phyloP scores from a whole-genome alignment of 2,888 invertebrate genomes.

The Dioctria linearis region DNA sequence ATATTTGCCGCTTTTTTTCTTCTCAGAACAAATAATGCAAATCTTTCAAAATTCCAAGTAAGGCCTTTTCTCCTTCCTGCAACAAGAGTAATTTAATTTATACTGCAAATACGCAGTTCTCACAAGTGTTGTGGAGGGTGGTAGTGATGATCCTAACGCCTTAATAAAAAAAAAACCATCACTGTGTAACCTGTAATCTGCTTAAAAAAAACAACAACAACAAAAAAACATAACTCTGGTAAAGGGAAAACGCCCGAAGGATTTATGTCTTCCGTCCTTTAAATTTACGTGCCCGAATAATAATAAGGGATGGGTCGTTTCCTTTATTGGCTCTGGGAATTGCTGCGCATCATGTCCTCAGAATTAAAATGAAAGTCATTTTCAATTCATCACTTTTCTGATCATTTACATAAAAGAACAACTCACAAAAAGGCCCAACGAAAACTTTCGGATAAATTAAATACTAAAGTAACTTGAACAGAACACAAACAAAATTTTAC shows the following conservation, averaged over 20 bases:
- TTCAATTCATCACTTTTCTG: slow-evolving; percentile 48
- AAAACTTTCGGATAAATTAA: slow-evolving; percentile 35
- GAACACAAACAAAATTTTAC: not conserved
- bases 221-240: slow-evolving; percentile 23
- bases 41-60: not conserved
- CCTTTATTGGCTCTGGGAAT: slow-evolving; percentile 38
- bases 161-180: not conserved
- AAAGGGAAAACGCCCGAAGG: slow-evolving; percentile 40
- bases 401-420: slow-evolving; percentile 43
- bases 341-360: slow-evolving; percentile 42
- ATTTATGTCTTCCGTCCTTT: slow-evolving; percentile 49
- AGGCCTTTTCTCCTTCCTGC: not conserved
- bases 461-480: slow-evolving; percentile 1
- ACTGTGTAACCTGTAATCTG: not conserved
- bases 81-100: not conserved
- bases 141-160: not conserved
- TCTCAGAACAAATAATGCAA: not conserved
- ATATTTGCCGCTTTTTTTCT: not conserved
- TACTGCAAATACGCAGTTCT: not conserved
- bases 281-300: slow-evolving; percentile 47
- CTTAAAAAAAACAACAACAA: slow-evolving; percentile 25
- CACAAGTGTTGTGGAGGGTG: not conserved
- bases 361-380: slow-evolving; percentile 50
- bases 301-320: slow-evolving; percentile 28
- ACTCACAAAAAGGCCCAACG: slow-evolving; percentile 24